Evolutionary conservation across 2,888 invertebrate genomes (phyloP).

Genomic region (Taenaris catops): DNA sequence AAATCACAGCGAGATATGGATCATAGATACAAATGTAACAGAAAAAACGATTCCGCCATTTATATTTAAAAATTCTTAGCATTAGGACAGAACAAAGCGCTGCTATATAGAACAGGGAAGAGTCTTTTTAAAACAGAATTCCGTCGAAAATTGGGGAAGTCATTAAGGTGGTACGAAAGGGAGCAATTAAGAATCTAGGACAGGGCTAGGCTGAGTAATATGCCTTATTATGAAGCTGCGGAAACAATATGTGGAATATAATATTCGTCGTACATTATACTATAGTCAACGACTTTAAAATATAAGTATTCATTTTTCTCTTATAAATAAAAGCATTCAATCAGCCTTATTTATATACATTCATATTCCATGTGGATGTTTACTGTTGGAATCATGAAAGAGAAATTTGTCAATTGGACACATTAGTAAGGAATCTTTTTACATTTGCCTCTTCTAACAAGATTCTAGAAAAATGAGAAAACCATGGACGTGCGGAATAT

Average conservation of each 20-base stretch:
- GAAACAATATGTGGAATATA: slow-evolving; percentile 2
- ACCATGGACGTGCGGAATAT: too few relatives aligned
- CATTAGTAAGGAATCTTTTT: too few relatives aligned
- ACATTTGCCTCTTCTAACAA: too few relatives aligned
- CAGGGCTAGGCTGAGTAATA: slow-evolving; percentile 35
- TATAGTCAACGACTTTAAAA: slow-evolving; percentile 14
- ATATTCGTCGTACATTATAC: slow-evolving; percentile 8
- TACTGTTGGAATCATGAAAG: too few relatives aligned
- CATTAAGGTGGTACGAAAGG: slow-evolving; percentile 56
- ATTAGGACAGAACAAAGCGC: slow-evolving; percentile 19
- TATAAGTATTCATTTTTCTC: too few relatives aligned
- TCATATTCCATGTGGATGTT: too few relatives aligned
- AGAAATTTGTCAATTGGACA: too few relatives aligned
- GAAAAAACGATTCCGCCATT: not conserved
- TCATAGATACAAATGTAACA: not conserved
- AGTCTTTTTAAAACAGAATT: slow-evolving; percentile 54
- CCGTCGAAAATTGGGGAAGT: slow-evolving; percentile 62
- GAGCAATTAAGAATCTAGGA: slow-evolving; percentile 62
- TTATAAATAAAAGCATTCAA: too few relatives aligned
- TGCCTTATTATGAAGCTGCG: slow-evolving; percentile 23
- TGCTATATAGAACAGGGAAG: slow-evolving; percentile 14
- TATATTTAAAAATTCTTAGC: slow-evolving; percentile 5
- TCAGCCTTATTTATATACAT: too few relatives aligned
- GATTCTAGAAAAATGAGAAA: too few relatives aligned
- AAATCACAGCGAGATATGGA: too few relatives aligned